Base-by-base conservation (phyloP, 2,888 invertebrate species). In the Melinaea marsaeus region DNA sequence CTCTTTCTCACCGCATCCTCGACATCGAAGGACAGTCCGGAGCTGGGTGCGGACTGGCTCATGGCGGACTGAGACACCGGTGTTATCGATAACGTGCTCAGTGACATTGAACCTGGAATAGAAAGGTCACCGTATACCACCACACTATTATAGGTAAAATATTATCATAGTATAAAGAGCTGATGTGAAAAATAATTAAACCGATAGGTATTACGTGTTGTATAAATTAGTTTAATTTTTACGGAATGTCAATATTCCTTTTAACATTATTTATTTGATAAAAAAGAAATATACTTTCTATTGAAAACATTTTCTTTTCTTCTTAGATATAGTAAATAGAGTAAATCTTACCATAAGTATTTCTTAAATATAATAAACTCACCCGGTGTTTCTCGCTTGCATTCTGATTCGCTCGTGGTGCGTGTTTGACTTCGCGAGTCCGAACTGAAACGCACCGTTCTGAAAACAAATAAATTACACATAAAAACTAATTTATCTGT, bases 381-480 rank as follows among this genome's bases (percentile, higher is more conserved):
- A 89, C 90, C 90, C 65, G 89, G 80, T 3, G 84, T 81, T 57
- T 90, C 90, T 66, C 88, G 74, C 67, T 88, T 89, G 71, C 77
- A 79, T 61, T 88, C 84, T 68, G 79, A 72, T 9, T 88, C 90
- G 75, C 79, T 79, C 9, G 79, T 55, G 11, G 72, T 68, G 22
- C 86, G 74, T 3, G 79, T 62, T 13, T 70, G 70, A 64, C 84
- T 78, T n/a, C 90, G 78, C 0, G 90, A 89, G 64, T 90, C 90
- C 0, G 90, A 90, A 67, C 90, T 90, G 79, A 90, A 90, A n/a
- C 90, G 79, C 42, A 90, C 90, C 11, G 90, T 85, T 75, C 90
- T 90, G 84, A 0, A 81, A 81, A 57, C 5, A 22, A 37, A 13
- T 13, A 47, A 5, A 35, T 9, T 47, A 9, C 2, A 51, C 51